Base-by-base conservation (phyloP, 2,797 vertebrate genomes). In the Sebastes ruberrimus region DNA sequence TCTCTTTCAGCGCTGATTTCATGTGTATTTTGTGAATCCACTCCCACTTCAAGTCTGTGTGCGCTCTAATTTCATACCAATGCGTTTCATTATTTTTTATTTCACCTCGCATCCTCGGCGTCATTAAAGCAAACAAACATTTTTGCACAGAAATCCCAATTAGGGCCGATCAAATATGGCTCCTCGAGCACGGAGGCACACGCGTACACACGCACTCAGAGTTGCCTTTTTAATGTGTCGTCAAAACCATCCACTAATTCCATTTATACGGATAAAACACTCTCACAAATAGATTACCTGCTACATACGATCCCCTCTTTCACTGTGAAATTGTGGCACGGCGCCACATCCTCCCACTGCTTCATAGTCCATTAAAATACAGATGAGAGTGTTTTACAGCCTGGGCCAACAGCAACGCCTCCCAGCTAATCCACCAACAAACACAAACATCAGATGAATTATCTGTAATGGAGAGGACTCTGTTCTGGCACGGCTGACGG, bases 301-400 rank as follows among this genome's bases (percentile, higher is more conserved):
- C 95, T 95, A 92, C 94, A 95, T 92, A 91, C 84, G 93, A 95
- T 95, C 93, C 93, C 86, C 93, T 90, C 87, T 93, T 94, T 93
- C 91, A 91, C 89, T 94, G 91, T 94, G 93, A 92, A 94, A 95
- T 87, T 56, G 86, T 96, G 95, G 95, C 95, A 93, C 80, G 2
- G 83, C 66, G 95, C 95, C 95, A 95, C 93, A 91, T 95, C 95
- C 95, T 94, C 95, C 94, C 94, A 95, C 94, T 92, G 93, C 94
- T 94, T 93, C 92, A 91, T 93, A 92, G 91, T 94, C 94, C 93
- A 95, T 96, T 95, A 95, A 96, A 96, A 95, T 94, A 95, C 95
- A 95, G 94, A 95, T 95, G 94, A 94, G 95, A 94, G 93, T 78
- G 59, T 94, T 95, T 94, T 94, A 93, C 90, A 93, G 92, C 93